Evolutionary conservation across 2,797 vertebrate species (phyloP).

Genomic region (Stomatorhinus walkeri): DNA sequence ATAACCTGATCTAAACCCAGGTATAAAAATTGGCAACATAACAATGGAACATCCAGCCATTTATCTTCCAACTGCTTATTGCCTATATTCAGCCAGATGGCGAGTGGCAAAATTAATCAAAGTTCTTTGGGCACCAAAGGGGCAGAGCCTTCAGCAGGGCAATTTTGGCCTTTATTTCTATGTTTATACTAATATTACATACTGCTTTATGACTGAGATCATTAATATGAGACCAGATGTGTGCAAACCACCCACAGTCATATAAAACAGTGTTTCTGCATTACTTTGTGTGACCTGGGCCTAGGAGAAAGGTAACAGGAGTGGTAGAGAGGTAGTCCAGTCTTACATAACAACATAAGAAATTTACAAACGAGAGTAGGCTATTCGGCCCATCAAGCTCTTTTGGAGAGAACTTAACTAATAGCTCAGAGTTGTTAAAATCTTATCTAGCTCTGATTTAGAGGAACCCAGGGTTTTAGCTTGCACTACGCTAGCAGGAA

Average conservation of each 20-base stretch:
- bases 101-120: not conserved
- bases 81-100: not conserved
- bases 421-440: no score
- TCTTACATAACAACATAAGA: not conserved
- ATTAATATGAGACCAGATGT: not conserved
- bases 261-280: not conserved
- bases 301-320: not conserved
- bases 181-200: not conserved
- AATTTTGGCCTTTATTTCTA: not conserved
- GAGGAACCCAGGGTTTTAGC: no score
- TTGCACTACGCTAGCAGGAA: no score
- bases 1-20: not conserved
- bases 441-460: no score
- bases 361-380: no score
- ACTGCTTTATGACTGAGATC: not conserved
- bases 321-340: not conserved
- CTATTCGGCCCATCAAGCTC: no score
- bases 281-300: not conserved
- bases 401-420: no score
- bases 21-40: not conserved
- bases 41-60: not conserved
- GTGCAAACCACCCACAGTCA: not conserved
- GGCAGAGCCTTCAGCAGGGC: not conserved
- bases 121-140: not conserved
- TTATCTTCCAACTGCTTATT: not conserved